phyloP scores from a whole-genome alignment of 2,888 invertebrate species.

The Drosophila differens region DNA sequence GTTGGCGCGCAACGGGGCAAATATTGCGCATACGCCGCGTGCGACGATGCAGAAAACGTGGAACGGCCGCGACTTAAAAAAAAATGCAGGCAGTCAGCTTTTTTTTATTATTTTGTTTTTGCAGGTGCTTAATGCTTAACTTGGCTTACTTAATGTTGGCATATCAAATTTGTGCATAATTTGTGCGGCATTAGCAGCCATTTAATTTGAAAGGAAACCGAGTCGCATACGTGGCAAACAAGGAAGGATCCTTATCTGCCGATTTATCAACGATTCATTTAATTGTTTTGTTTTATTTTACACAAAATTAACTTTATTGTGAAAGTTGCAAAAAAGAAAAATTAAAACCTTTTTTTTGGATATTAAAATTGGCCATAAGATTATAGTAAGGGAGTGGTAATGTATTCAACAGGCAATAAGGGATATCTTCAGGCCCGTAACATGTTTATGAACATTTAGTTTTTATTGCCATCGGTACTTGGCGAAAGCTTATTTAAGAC shows the following conservation, averaged over 20 bases:
- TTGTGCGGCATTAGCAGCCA: constrained; percentile 8
- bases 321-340: not conserved
- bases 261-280: not conserved
- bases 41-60: constrained; percentile 38
- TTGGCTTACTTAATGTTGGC: constrained; percentile 16
- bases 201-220: not conserved
- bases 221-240: not conserved
- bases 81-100: not conserved
- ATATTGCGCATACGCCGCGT: constrained; percentile 61
- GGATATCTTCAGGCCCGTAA: not conserved
- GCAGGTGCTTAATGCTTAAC: constrained; percentile 13
- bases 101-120: not conserved
- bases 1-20: constrained; percentile 22
- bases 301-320: not conserved
- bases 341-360: not conserved
- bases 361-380: not conserved
- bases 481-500: not conserved
- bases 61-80: constrained; percentile 12
- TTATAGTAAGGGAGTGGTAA: not conserved
- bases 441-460: not conserved
- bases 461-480: not conserved
- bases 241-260: not conserved
- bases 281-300: not conserved
- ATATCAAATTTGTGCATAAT: constrained; percentile 13
- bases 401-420: not conserved